Conservation (phyloP, 2,888 invertebrate species). For the Zygothrica quintamaculata region DNA sequence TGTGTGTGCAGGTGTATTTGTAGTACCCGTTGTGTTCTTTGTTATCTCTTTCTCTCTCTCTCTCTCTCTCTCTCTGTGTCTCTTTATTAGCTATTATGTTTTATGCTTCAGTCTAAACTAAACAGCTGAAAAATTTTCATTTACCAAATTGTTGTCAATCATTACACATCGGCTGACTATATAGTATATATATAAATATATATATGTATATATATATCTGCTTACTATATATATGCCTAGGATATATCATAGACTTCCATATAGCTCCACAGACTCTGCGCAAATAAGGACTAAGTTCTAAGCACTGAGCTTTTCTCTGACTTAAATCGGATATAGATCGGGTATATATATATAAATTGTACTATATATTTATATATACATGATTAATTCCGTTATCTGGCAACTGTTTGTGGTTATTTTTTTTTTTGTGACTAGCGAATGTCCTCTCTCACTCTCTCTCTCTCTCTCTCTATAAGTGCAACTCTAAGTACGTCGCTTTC, state of each 20-base stretch:
- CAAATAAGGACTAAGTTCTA: constrained; percentile 11
- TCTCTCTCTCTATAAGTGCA: not conserved
- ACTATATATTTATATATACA: constrained; percentile 1
- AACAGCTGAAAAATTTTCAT: too few species aligned
- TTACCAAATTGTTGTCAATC: too few species aligned
- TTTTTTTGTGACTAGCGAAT: not conserved
- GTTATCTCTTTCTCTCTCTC: not conserved
- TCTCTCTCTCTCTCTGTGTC: too few species aligned
- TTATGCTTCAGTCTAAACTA: too few species aligned
- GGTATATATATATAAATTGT: not conserved
- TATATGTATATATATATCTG: too few species aligned
- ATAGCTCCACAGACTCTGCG: too few species aligned
- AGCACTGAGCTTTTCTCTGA: constrained; percentile 24
- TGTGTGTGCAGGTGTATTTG: not conserved
- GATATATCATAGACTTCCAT: too few species aligned
- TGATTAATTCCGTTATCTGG: constrained; percentile 5
- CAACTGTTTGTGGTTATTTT: constrained; percentile 7
- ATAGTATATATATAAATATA: not conserved
- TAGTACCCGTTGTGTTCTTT: too few species aligned
- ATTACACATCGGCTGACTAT: not conserved
- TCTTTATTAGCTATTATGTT: too few species aligned
- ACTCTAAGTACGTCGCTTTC: too few species aligned
- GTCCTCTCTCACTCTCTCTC: not conserved
- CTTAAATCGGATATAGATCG: constrained; percentile 1
- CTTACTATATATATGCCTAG: not conserved